Evolutionary conservation across 2,797 vertebrate genomes (phyloP).

Genomic region (Sebastes flavidus): DNA sequence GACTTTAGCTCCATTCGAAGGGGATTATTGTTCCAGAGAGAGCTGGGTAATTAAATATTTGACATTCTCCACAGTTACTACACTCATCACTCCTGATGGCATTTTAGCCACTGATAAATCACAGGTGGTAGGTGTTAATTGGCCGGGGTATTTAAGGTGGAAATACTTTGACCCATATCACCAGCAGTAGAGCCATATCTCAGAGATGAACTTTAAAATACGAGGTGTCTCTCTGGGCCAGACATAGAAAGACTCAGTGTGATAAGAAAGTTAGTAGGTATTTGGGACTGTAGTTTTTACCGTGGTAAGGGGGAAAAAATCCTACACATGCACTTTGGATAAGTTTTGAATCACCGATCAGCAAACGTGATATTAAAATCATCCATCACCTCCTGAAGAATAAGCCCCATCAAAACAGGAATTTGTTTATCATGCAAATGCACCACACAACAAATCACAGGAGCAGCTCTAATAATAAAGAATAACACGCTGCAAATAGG

Average conservation of each 20-base stretch:
- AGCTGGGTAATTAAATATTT: slow-evolving; percentile 38
- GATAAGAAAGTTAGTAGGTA: neutral
- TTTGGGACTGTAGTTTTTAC: neutral
- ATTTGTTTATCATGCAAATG: neutral
- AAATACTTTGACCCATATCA: neutral
- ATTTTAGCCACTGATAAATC: slow-evolving; percentile 14
- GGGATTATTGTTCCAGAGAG: slow-evolving; percentile 20
- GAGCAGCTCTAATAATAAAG: neutral
- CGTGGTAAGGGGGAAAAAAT: neutral
- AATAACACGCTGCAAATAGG: neutral
- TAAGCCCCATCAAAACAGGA: neutral
- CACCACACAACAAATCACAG: neutral
- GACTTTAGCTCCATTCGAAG: slow-evolving; percentile 3
- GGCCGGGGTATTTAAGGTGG: neutral
- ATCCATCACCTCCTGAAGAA: slow-evolving; percentile 17
- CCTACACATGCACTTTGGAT: neutral
- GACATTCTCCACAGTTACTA: slow-evolving; percentile 14
- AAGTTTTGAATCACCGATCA: slow-evolving; percentile 8
- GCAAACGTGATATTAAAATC: slow-evolving; percentile 17
- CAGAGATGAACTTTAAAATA: neutral
- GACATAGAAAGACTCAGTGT: neutral
- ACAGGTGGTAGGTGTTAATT: slow-evolving; percentile 5
- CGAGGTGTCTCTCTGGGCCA: neutral
- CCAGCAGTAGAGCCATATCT: neutral
- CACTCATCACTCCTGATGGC: slow-evolving; percentile 7